Evolutionary conservation across 2,888 invertebrate genomes (phyloP), one percentile per base, ranked within the genome.

Genomic region (Cerastis leucographa): DNA sequence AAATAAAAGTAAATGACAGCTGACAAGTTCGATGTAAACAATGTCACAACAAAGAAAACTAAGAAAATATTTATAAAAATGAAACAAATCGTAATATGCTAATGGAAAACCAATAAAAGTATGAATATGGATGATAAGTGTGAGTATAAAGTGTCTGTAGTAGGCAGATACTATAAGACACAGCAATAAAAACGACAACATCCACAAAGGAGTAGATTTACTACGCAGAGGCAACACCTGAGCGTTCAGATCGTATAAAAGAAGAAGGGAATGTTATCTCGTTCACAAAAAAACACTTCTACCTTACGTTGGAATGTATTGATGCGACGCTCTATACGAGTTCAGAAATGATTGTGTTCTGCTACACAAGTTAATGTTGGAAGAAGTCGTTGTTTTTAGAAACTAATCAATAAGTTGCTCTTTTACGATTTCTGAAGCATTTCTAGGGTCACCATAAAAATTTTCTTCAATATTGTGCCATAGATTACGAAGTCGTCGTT

Each of bases 231-330:
- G 49, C 61, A 78, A 74, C 82, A 77, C 76, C 77, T 73, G 71
- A 72, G 71, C 78, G 67, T 77, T 78, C 71, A 78, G 81, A 62
- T 70, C 80, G 67, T 71, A 83, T 80, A 76, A 79, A 76, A 44
- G 72, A 62, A 66, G 68, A 77, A 77, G 61, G 77, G 75, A 76
- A 78, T 54, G 69, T 67, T 77, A 79, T 79, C 67, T 73, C 81
- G 66, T 66, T 62, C 64, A 51, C 71, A 80, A 80, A 83, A 81
- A 80, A 76, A 66, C 74, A 81, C 71, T 77, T 80, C 73, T 74
- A 76, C 74, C 56, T 62, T 73, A 72, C 74, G 59, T 51, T 76
- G 66, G 44, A 85, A 86, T 87, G 80, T 86, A 87, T 86, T 83
- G 74, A 74, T 81, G 80, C 80, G 69, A 68, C 71, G 81, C 80